Evolutionary conservation across 2,113 vertebrate genomes (phyloP), one percentile per base, ranked within the genome.

Genomic region (Tinamus guttatus): DNA sequence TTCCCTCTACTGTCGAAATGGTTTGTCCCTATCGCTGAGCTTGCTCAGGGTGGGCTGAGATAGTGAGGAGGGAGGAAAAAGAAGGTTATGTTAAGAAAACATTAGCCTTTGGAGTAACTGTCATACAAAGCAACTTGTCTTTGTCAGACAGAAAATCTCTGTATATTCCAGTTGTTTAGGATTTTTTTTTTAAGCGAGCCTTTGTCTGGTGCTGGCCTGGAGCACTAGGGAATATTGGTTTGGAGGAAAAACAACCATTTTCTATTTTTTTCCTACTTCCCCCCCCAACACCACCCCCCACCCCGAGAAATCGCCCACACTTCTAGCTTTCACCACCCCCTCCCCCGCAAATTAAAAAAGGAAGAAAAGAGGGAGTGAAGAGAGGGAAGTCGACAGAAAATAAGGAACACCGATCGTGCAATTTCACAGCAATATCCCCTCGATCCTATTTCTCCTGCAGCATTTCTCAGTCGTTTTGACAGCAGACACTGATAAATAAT

Each of bases 401-500:
- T 89, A 95, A 93, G 93, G 85, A 91, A 96, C 76, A 92, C 63
- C 15, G 79, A 78, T 94, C 89, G 94, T 94, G 93, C 95, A 94
- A 97, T 90, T 93, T 96, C 94, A 93, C n/a, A 97, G 93, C 94
- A 95, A 93, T 95, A 87, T 94, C 95, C 89, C 87, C 90, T 88
- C 77, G 54, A 68, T 45, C 52, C 11, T 89, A 73, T 89, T 88
- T 78, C 81, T 97, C 94, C 95, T 92, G 94, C 96, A 94, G 95
- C 96, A 94, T 96, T 97, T 97, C 95, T 96, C 80, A 88, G 85
- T 82, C 47, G 58, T 96, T 97, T 93, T 95, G 96, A 97, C 96
- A 97, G 96, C 93, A 95, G 95, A 96, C 96, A 80, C 93, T 95
- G 95, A 96, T 96, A 96, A 97, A 97, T 95, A 97, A 97, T 97